Conservation (phyloP, 2,797 vertebrate species). For the Euphonia xanthogaster region DNA sequence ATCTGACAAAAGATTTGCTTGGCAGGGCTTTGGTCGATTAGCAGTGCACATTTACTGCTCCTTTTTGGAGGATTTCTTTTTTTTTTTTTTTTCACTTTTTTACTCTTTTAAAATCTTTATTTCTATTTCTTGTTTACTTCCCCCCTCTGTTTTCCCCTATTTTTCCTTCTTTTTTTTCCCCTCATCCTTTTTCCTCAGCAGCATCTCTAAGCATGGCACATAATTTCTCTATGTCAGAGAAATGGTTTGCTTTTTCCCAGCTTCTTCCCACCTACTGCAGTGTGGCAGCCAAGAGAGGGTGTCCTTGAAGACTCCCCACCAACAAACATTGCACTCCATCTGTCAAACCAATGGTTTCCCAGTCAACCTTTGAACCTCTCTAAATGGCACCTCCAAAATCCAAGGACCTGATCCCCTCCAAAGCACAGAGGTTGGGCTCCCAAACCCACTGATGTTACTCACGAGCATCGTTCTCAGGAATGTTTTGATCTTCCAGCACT, state of each 20-base stretch:
- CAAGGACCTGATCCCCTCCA: not conserved
- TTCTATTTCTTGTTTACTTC: not conserved
- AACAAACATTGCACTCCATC: not conserved
- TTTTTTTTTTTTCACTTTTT: not conserved
- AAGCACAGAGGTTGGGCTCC: fast-evolving
- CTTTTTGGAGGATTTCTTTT: not conserved
- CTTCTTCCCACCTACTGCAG: not conserved
- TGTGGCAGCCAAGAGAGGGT: not conserved
- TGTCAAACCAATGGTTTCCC: not conserved
- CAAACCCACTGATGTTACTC: not conserved
- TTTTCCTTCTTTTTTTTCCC: not conserved
- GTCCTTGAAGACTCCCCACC: not conserved
- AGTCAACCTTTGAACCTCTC: not conserved
- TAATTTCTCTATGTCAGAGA: not conserved
- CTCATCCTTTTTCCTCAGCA: not conserved
- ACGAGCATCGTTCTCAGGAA: fast-evolving
- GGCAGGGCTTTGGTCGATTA: constrained; percentile 74
- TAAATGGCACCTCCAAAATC: not conserved
- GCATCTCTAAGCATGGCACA: not conserved
- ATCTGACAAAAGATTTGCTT: constrained; percentile 81
- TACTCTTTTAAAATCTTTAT: fast-evolving
- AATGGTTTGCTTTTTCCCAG: not conserved
- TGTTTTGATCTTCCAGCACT: not conserved
- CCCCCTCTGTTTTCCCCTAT: not conserved
- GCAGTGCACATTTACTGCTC: constrained; percentile 30